Conservation (phyloP, 1,140 invertebrate genomes). For the Semibalanus balanoides region DNA sequence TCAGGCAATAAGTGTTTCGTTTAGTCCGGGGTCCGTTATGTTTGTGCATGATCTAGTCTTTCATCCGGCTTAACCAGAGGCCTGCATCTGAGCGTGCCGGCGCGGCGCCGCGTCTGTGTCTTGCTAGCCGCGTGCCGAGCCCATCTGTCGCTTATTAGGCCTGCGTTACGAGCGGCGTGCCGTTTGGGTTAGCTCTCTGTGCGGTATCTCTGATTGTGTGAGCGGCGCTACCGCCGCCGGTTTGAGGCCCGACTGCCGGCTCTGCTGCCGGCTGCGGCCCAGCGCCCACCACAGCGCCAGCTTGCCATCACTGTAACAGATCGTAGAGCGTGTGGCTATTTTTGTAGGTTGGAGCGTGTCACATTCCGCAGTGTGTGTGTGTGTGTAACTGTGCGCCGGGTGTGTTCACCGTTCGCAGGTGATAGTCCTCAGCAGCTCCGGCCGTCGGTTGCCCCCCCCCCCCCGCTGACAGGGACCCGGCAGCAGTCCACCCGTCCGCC, state of each 20-base stretch:
- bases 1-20: not conserved
- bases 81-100: not conserved
- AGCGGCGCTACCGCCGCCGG: no score
- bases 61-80: not conserved
- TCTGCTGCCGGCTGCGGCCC: no score
- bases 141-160: not conserved
- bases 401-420: not conserved
- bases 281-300: not conserved
- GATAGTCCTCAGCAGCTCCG: not conserved
- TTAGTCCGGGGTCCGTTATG: not conserved
- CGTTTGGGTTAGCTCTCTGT: no score
- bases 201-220: no score
- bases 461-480: no score
- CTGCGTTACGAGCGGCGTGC: not conserved
- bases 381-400: not conserved
- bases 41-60: slow-evolving; percentile 2
- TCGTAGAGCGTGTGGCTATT: not conserved
- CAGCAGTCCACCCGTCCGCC: no score
- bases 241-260: no score
- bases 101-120: no score
- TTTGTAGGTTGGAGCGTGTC: not conserved
- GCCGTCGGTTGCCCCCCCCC: no score
- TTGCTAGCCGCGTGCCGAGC: not conserved
- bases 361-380: not conserved
- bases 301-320: not conserved